Base-by-base conservation (phyloP, 2,888 invertebrate genomes). In the Steinernema scapterisci region DNA sequence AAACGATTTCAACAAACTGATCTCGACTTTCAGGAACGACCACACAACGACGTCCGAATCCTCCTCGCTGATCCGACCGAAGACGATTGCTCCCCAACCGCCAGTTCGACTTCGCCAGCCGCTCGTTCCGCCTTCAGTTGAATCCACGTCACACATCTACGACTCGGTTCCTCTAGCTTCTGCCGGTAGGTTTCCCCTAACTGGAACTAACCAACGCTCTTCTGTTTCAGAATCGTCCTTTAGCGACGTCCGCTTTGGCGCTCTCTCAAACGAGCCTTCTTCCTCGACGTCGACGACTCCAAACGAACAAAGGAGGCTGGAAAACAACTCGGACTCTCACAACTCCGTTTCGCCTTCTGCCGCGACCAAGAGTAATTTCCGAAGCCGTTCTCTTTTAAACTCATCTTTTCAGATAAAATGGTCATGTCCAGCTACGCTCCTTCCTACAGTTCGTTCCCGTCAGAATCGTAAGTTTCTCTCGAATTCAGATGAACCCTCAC, bases 381-480 rank as follows among this genome's bases (percentile, higher is more conserved):
- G 48, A 48, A 16, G n/a, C 51, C 54, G 13, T 23, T 19, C 54
- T 54, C 54, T 63, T 63, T 16, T 31, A 54, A 54, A 9, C 23
- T 21, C 21, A 13, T 31, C 7, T 2, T n/a, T 63, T 63, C 31
- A 63, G 63, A 31, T 27, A 63, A 63, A 27, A 27, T 16, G 31
- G 63, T 13, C 31, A 31, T 9, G 2, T 63, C 63, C 5, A 31
- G 63, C 63, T 63, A 63, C 63, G 63, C 63, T 2, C 31, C 63
- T 2, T 63, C 63, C 31, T 63, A 63, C 63, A 63, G 31, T n/a
- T 27, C 63, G 31, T 63, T 63, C 63, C 63, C 63, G 1, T 63
- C 63, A 11, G 63, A 63, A 63, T 63, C 63, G 63, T 63, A 63
- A 63, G 63, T 63, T 27, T 25, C 27, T 73, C 43, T 31, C n/a